These are phyloP conservation scores for Aethina tumida DNA, from an alignment of 1,140 invertebrate species.

Conservation along the genomic window DNA sequence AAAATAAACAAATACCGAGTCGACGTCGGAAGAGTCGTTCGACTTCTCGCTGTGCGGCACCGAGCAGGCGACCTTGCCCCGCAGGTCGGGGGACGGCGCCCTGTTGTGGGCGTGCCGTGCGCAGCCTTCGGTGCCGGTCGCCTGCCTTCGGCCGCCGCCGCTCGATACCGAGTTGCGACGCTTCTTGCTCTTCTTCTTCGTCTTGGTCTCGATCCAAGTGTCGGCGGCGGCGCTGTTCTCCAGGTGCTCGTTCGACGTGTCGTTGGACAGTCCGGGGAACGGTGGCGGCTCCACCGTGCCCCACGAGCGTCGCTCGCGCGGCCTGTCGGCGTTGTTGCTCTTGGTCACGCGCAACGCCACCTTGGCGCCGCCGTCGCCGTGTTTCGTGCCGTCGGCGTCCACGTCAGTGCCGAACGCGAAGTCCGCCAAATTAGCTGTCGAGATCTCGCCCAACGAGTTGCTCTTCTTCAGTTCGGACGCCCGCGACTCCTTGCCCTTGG, in stretches of 20 bases:
- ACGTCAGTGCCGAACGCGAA: conserved; percentile 20
- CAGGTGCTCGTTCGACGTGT: conserved; percentile 30
- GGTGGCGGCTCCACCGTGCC: conserved; percentile 43
- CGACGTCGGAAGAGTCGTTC: conserved; percentile 60
- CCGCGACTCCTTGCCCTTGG: conserved; percentile 16
- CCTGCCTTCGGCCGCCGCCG: conserved; percentile 14
- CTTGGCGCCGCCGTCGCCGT: conserved; percentile 18
- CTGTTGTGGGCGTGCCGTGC: conserved; percentile 12
- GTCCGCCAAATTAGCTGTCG: conserved; percentile 57
- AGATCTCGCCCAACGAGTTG: conserved; percentile 60
- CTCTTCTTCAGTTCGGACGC: conserved; percentile 47
- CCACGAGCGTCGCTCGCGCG: conserved; percentile 48
- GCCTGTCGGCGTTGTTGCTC: conserved; percentile 30
- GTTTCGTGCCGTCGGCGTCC: conserved; percentile 9
- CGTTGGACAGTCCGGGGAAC: conserved; percentile 35
- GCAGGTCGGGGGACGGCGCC: conserved; percentile 19
- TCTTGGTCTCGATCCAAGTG: conserved; percentile 62
- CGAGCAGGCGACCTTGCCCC: conserved; percentile 43
- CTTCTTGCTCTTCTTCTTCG: conserved; percentile 60
- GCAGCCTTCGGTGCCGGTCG: conserved; percentile 3
- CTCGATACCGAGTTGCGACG: conserved; percentile 34
- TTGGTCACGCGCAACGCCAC: conserved; percentile 26
- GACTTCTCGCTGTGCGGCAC: conserved; percentile 61
- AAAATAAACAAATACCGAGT: too few species aligned
- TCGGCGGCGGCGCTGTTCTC: conserved; percentile 40